Evolutionary conservation across 2,797 vertebrate genomes (phyloP).

Genomic region (Myripristis murdjan): DNA sequence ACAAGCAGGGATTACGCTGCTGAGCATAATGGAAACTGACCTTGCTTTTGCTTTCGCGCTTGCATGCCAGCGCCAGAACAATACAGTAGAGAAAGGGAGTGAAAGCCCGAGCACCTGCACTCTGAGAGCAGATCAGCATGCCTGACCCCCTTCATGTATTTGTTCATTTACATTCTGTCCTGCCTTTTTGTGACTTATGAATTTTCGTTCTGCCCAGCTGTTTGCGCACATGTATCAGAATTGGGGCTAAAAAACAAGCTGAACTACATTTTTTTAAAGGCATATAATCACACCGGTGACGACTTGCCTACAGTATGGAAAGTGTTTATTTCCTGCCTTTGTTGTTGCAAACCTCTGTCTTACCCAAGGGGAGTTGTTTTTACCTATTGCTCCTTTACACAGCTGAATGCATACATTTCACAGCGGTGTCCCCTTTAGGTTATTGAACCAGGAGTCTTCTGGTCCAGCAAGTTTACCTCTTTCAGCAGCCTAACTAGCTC

Average conservation of each 20-base stretch:
- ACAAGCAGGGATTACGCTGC: constrained; percentile 74
- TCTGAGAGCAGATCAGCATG: constrained; percentile 19
- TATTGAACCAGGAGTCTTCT: constrained; percentile 53
- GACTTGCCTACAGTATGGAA: background rate
- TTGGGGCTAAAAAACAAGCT: background rate
- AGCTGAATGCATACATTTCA: constrained; percentile 40
- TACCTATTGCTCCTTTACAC: constrained; percentile 29
- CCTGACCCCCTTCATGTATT: constrained; percentile 51
- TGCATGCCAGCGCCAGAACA: constrained; percentile 58
- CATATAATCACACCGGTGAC: background rate
- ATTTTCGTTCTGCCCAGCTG: constrained; percentile 11
- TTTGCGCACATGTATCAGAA: background rate
- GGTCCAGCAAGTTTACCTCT: constrained; percentile 37
- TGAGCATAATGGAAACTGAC: constrained; percentile 77
- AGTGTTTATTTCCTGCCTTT: background rate
- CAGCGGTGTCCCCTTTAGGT: constrained; percentile 51
- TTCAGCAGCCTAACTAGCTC: constrained; percentile 3
- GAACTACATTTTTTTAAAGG: constrained; percentile 5
- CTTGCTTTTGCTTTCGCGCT: constrained; percentile 65
- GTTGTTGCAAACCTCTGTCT: constrained; percentile 13
- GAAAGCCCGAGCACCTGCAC: constrained; percentile 48
- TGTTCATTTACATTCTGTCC: constrained; percentile 18
- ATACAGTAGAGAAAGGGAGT: constrained; percentile 30
- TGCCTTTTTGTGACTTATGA: background rate
- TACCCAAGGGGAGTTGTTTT: constrained; percentile 31